Evolutionary conservation across 2,888 invertebrate species (phyloP), one percentile per base, ranked within the genome.

Genomic region (Empis stercorea): DNA sequence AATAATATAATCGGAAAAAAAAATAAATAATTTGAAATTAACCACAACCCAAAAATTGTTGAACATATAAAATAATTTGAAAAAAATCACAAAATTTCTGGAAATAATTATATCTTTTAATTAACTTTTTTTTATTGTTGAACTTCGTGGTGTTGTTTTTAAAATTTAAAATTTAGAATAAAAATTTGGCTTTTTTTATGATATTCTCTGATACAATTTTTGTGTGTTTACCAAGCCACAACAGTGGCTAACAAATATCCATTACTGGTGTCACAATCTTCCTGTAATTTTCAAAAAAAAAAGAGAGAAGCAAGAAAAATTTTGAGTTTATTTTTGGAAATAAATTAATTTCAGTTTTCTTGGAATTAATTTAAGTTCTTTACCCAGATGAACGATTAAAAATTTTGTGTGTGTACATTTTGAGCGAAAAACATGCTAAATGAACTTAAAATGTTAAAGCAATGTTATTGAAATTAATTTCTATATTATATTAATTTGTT

Each of bases 191-290:
- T 38, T 17, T 2, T 38, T 38, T 6, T 16, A 4, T 17, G 4
- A 39, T 39, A 10, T 3, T 13, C 41, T 40, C 20, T 13, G 38
- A 23, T 37, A 47, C 30, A 44, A 27, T 30, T 36, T 36, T 51
- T 43, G n/a, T n/a, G n/a, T 43, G 42, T 58, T 59, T 67, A 69
- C 64, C 76, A 79, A 70, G 78, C 78, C 68, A 73, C 73, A 70
- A 82, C 64, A 59, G 78, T 71, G 62, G 75, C 76, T 66, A 83
- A 76, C 66, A 80, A 73, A 66, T 76, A 73, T 70, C 79, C 80
- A 66, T 78, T 73, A 54, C 78, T 74, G 62, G 74, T 75, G 65
- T 74, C 71, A 65, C 76, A 68, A 65, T 82, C 81, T 67, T 79
- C 81, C 83, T 83, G 80, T 67, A 78, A 78, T 34, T 44, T 20